Evolutionary conservation across 1,140 invertebrate genomes (phyloP).

Genomic region (Venturia canescens): DNA sequence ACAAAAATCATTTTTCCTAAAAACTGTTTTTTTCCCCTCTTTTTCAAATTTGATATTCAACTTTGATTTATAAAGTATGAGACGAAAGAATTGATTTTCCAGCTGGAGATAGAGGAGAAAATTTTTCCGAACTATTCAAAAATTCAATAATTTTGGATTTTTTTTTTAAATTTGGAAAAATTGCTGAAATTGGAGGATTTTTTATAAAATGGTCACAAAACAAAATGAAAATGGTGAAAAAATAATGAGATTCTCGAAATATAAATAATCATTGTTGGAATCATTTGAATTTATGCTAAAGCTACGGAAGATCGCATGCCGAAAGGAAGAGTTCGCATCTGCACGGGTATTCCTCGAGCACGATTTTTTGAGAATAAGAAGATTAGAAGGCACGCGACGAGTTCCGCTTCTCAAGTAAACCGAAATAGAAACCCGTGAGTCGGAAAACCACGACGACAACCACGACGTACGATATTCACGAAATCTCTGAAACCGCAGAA

Average conservation of each 20-base stretch:
- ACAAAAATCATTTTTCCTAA: too few species aligned
- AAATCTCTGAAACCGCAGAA: constrained; percentile 2
- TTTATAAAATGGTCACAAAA: too few species aligned
- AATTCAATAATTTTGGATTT: too few species aligned
- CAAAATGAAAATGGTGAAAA: background rate
- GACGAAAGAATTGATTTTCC: too few species aligned
- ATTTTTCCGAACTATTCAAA: too few species aligned
- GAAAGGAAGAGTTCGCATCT: background rate
- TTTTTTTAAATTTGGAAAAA: too few species aligned
- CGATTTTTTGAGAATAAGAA: constrained; percentile 18
- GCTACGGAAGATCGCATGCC: background rate
- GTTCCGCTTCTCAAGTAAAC: constrained; percentile 16
- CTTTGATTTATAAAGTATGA: too few species aligned
- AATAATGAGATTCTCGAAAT: background rate
- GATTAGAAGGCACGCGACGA: constrained; percentile 16
- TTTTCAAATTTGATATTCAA: too few species aligned
- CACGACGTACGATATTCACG: background rate
- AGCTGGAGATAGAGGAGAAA: too few species aligned
- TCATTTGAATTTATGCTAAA: background rate
- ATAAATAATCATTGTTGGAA: background rate
- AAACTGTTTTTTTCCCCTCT: too few species aligned
- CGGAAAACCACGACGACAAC: constrained; percentile 12
- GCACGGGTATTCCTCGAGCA: background rate
- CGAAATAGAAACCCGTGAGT: constrained; percentile 16
- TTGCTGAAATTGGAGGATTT: too few species aligned